phyloP scores from a whole-genome alignment of 2,113 vertebrate genomes.

The Terrapene triunguis region DNA sequence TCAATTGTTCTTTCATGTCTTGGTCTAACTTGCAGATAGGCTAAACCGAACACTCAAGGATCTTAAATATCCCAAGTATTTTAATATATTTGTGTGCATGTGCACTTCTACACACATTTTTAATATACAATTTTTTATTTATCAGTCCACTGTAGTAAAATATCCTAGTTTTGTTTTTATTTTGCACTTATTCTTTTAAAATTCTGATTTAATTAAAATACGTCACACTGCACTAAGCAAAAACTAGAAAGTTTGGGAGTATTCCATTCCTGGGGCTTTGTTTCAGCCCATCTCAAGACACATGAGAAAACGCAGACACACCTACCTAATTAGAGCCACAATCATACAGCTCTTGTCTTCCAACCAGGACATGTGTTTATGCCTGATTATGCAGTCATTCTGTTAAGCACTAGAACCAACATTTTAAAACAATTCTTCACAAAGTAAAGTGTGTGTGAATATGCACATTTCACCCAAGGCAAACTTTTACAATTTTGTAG shows the following conservation, averaged over 20 bases:
- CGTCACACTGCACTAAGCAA: background rate
- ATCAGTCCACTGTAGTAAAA: background rate
- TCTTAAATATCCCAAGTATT: background rate
- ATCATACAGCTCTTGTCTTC: background rate
- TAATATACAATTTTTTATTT: background rate
- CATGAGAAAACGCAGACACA: background rate
- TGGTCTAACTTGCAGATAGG: background rate
- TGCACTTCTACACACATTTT: accelerated
- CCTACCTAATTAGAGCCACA: constrained; percentile 7
- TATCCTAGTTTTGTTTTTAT: background rate
- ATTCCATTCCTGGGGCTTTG: background rate
- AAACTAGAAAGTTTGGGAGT: background rate
- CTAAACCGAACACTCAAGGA: background rate
- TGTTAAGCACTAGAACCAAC: background rate
- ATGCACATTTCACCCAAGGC: background rate
- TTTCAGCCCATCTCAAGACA: background rate
- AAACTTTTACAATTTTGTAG: background rate
- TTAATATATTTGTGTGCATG: accelerated
- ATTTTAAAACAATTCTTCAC: background rate
- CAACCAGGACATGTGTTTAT: background rate
- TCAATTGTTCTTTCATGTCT: accelerated
- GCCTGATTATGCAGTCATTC: background rate
- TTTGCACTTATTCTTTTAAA: background rate
- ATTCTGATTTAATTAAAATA: background rate
- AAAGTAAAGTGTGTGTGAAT: background rate